phyloP scores from a whole-genome alignment of 1,140 invertebrate species.

The Conus ventricosus region DNA sequence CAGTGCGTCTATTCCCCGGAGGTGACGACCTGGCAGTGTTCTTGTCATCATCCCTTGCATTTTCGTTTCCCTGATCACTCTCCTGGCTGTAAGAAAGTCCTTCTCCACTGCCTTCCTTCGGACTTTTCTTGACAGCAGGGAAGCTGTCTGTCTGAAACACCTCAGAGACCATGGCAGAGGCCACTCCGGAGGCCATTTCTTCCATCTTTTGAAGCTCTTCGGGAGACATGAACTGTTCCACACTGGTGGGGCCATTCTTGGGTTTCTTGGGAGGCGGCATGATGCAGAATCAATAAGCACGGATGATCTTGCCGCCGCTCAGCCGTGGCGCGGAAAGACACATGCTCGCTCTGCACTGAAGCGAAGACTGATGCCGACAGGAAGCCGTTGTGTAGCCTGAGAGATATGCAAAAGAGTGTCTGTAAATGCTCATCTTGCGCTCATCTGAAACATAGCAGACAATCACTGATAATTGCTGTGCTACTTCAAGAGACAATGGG shows the following conservation, averaged over 20 bases:
- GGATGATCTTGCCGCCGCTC: background rate
- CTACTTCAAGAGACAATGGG: no score
- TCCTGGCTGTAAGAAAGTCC: no score
- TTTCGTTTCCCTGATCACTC: no score
- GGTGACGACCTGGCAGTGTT: no score
- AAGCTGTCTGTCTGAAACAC: background rate
- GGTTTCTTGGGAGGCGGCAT: constrained; percentile 68
- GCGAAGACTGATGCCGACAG: background rate
- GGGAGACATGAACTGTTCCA: constrained; percentile 61
- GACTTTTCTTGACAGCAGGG: background rate
- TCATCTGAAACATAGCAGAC: background rate
- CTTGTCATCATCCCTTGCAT: no score
- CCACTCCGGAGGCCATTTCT: constrained; percentile 5
- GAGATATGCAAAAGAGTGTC: background rate
- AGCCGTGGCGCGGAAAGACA: background rate
- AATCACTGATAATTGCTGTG: background rate
- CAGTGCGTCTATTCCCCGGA: no score
- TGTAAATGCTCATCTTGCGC: background rate
- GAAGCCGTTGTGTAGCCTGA: background rate
- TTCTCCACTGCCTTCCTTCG: background rate
- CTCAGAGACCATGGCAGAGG: background rate
- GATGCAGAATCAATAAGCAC: background rate
- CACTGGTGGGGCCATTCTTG: constrained; percentile 60
- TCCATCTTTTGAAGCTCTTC: constrained; percentile 50
- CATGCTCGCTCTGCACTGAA: background rate